Base-by-base conservation (phyloP, 2,888 invertebrate genomes). In the Drosophila falleni region DNA sequence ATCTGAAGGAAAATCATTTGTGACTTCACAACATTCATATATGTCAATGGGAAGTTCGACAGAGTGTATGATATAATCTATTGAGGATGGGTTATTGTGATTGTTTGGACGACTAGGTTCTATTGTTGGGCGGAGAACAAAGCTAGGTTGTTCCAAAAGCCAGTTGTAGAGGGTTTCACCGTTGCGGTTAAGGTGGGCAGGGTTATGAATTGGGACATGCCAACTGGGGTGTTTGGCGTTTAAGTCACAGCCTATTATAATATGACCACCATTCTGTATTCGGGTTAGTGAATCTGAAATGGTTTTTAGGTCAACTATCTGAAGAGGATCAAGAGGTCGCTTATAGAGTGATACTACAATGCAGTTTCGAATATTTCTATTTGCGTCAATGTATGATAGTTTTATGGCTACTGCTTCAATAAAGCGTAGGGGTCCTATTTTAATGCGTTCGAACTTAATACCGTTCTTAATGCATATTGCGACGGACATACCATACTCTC, bases 141-240 rank as follows among this genome's bases (percentile, higher is more conserved):
- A 9, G n/a, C 9, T 33, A 9, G 54, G 47, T 11, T 55, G 37
- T 6, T 10, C 37, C 2, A 26, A n/a, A 1, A 50, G 11, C 42
- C 63, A 63, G 0, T 50, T 6, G 3, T 26, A 23, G 0, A 50
- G n/a, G 0, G 10, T 26, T 13, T 41, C 10, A 1, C 63, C 56
- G n/a, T 23, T 5, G 0, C 5, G 0, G 1, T 56, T 44, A 1
- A 26, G 5, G 9, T 63, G 56, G 0, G 15, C 1, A 13, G 26
- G 29, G 10, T 8, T 50, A 2, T 50, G 49, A 0, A 10, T 1
- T 0, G 63, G 56, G 3, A 55, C 3, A 8, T 55, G 54, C 62
- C 62, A 63, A 11, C 55, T 63, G 10, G 62, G 55, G 3, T 63
- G 62, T 15, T 63, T 63, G 11, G 55, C 31, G n/a, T 63, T 63